These are phyloP conservation scores for Ctenopoma kingsleyae DNA, from an alignment of 2,797 vertebrate species.

Conservation along the genomic window DNA sequence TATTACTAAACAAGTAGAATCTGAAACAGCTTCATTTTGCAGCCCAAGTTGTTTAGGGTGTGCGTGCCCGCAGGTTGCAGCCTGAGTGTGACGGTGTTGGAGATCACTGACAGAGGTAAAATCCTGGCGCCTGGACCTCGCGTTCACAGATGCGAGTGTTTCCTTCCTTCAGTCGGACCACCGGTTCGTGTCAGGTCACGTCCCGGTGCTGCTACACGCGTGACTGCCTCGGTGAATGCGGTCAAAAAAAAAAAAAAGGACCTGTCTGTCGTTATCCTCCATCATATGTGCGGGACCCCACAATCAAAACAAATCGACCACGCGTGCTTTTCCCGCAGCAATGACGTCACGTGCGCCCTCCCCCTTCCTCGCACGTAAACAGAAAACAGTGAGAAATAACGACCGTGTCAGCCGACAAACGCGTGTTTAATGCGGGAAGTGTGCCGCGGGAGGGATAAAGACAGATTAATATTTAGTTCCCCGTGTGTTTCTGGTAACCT, in stretches of 20 bases:
- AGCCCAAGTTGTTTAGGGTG: background rate
- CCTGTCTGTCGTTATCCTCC: background rate
- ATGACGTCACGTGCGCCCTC: conserved; percentile 79
- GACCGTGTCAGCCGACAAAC: conserved; percentile 46
- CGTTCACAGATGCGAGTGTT: conserved; percentile 24
- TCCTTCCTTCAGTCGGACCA: conserved; percentile 17
- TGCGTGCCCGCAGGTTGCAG: conserved; percentile 27
- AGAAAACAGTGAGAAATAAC: conserved; percentile 44
- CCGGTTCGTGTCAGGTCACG: conserved; percentile 40
- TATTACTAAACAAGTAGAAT: background rate
- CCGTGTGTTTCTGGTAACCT: conserved; percentile 9
- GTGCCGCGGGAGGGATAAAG: background rate
- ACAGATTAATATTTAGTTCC: background rate
- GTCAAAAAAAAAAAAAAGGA: background rate
- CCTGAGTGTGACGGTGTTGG: background rate
- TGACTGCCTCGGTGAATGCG: background rate
- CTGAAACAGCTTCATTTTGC: background rate
- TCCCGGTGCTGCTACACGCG: background rate
- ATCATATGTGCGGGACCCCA: conserved; percentile 51
- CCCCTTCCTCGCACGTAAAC: conserved; percentile 71
- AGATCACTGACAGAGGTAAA: conserved; percentile 3
- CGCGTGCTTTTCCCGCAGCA: conserved; percentile 86
- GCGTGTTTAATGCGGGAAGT: conserved; percentile 14
- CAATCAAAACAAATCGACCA: conserved; percentile 88
- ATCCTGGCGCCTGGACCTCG: conserved; percentile 35